These are phyloP conservation scores for Tachuris rubrigastra DNA, from an alignment of 2,113 vertebrate species.

Conservation along the genomic window DNA sequence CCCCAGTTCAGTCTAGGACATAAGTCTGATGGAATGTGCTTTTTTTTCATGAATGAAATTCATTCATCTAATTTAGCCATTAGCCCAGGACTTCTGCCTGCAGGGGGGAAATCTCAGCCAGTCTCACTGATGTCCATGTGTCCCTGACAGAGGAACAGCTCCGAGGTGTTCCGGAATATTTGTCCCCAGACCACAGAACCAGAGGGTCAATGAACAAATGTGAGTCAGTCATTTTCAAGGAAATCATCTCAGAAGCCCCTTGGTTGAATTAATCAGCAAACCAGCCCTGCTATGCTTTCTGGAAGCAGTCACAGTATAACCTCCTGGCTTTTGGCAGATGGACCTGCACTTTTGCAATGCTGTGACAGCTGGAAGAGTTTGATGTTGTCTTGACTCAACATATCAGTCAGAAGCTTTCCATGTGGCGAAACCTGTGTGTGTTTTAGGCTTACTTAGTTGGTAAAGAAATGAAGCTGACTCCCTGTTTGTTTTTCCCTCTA, in stretches of 20 bases:
- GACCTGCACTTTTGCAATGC: background rate
- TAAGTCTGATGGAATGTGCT: background rate
- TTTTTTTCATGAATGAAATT: no score
- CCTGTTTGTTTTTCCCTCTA: fast-evolving
- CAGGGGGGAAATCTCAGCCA: background rate
- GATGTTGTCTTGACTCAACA: conserved; percentile 39
- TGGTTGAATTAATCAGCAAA: background rate
- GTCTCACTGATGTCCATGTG: fast-evolving
- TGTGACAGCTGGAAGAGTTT: conserved; percentile 6
- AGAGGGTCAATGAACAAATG: background rate
- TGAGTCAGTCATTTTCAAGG: background rate
- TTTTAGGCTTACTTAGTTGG: background rate
- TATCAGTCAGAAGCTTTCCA: background rate
- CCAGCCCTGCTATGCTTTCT: fast-evolving
- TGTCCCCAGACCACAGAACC: background rate
- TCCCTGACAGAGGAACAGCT: background rate
- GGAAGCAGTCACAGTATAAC: background rate
- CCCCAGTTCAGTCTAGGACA: background rate
- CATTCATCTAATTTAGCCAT: fast-evolving
- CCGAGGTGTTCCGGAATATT: background rate
- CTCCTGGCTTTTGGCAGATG: background rate
- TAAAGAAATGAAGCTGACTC: background rate
- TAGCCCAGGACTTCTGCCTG: background rate
- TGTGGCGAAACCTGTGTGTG: background rate
- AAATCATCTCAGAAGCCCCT: background rate